A percentile compares a stretch with the other conserved stretches of the same genome.
Conservation (phyloP, 1,140 invertebrate species). For the Psilanteris sp. region DNA sequence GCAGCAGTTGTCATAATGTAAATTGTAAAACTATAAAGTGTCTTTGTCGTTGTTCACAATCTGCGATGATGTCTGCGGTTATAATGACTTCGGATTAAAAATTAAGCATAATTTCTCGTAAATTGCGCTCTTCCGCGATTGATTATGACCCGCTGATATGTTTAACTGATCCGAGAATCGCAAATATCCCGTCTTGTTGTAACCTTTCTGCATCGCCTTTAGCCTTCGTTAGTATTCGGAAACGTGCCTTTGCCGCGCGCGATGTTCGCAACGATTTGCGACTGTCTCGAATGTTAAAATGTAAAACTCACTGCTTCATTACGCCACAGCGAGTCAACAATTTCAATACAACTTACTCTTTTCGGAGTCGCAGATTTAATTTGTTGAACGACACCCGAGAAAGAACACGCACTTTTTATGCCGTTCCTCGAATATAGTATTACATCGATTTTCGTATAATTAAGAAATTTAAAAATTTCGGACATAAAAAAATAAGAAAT, state of each 20-base stretch:
- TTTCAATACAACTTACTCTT: neutral
- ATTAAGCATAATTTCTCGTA: no score
- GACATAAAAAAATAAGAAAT: constrained; percentile 3
- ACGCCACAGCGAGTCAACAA: constrained; percentile 4
- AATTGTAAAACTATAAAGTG: no score
- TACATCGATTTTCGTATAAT: no score
- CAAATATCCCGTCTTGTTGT: constrained; percentile 18
- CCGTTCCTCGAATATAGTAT: neutral
- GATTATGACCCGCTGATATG: no score
- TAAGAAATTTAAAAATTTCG: no score
- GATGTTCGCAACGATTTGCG: constrained; percentile 14
- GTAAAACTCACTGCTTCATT: constrained; percentile 12
- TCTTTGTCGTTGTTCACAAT: no score
- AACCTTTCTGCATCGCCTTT: constrained; percentile 11
- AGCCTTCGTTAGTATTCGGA: constrained; percentile 16
- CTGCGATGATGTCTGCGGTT: no score
- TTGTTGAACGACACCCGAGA: neutral
- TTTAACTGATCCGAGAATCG: constrained; percentile 43
- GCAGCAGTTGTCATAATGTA: no score
- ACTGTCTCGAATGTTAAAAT: constrained; percentile 13
- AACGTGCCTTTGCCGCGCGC: constrained; percentile 4
- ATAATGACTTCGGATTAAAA: no score
- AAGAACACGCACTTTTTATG: no score
- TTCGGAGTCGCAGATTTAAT: neutral
- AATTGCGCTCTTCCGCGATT: no score